Percentiles rank a stretch among this genome's conserved stretches.
Conservation (phyloP, 2,797 vertebrate species). For the Astyanax mexicanus region DNA sequence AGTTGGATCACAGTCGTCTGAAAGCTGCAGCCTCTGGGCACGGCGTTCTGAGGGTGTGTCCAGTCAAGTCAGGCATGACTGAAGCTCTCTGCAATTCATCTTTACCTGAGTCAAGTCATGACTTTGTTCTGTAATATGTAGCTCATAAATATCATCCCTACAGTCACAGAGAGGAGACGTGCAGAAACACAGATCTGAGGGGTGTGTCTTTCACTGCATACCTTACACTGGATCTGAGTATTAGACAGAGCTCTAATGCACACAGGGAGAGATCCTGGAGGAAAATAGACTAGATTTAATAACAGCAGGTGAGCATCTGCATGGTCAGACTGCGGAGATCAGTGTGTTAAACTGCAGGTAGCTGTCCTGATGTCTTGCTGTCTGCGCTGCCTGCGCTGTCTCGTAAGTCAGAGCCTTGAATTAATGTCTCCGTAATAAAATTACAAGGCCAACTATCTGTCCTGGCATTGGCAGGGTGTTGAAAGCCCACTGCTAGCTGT, state of each 20-base stretch:
- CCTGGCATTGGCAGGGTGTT: too few species aligned
- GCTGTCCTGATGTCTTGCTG: too few species aligned
- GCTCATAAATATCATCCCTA: background rate
- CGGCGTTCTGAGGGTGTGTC: constrained; percentile 17
- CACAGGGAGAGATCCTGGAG: background rate
- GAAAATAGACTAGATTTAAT: background rate
- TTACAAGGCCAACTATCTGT: too few species aligned
- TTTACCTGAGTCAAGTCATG: constrained; percentile 14
- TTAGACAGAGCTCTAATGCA: background rate
- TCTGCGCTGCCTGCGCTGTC: too few species aligned
- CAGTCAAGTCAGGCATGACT: constrained; percentile 7
- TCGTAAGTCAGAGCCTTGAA: too few species aligned
- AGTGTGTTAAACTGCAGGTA: too few species aligned
- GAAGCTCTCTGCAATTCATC: constrained; percentile 14
- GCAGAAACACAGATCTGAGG: constrained; percentile 9
- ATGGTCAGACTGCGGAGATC: too few species aligned
- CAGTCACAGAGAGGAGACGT: background rate
- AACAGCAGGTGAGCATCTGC: background rate
- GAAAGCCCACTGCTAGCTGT: too few species aligned
- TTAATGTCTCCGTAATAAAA: too few species aligned
- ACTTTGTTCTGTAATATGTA: constrained; percentile 5
- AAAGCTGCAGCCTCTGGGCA: constrained; percentile 24
- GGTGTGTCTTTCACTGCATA: background rate
- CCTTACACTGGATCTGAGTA: background rate
- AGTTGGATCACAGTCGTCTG: background rate